Percentiles rank a stretch among this genome's conserved stretches.
phyloP scores from a whole-genome alignment of 2,113 vertebrate species.

The Ciconia boyciana region DNA sequence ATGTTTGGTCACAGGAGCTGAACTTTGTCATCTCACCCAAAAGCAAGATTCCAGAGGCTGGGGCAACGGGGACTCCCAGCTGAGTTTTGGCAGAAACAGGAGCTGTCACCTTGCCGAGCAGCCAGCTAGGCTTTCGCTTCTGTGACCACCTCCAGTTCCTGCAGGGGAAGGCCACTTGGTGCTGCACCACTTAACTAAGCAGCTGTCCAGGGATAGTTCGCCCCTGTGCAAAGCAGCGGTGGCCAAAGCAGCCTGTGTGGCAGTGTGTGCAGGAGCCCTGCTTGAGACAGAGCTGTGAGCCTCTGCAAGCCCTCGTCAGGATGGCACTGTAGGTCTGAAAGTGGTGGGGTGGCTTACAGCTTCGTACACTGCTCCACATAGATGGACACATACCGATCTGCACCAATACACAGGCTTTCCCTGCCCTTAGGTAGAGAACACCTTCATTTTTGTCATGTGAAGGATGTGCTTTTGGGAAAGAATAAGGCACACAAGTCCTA shows the following conservation, averaged over 20 bases:
- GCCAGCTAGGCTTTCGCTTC: not conserved
- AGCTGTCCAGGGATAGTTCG: not conserved
- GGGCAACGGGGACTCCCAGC: not conserved
- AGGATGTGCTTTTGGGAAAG: not conserved
- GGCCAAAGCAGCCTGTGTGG: not conserved
- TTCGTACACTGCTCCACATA: not conserved
- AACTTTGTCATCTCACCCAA: not conserved
- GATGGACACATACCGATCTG: fast-evolving
- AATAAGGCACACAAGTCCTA: not conserved
- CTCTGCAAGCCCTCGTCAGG: not conserved
- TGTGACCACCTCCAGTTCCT: not conserved
- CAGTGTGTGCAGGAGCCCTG: not conserved
- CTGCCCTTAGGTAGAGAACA: not conserved
- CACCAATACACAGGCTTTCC: not conserved
- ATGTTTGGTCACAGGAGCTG: not conserved
- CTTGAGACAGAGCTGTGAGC: not conserved
- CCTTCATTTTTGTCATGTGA: not conserved
- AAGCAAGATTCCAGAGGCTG: not conserved
- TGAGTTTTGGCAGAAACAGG: not conserved
- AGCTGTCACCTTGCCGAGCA: not conserved
- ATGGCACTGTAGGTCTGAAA: no score
- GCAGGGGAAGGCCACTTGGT: not conserved
- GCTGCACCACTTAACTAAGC: no score
- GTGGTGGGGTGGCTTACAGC: not conserved
- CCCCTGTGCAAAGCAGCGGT: not conserved